phyloP scores from a whole-genome alignment of 1,140 invertebrate species.

The Camponotus pennsylvanicus region DNA sequence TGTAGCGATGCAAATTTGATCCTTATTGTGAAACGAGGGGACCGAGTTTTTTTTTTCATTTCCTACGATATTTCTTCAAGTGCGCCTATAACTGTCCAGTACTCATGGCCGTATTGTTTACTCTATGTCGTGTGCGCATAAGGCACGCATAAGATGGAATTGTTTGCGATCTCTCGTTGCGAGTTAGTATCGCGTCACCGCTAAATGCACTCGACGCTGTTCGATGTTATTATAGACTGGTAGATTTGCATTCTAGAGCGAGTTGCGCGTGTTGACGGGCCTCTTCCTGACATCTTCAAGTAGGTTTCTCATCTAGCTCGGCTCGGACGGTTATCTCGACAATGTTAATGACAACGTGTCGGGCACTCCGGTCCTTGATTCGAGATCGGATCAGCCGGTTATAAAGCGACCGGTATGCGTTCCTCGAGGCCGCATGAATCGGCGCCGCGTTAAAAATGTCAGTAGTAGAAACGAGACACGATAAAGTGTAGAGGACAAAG shows the following conservation, averaged over 20 bases:
- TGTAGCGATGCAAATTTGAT: slow-evolving; percentile 34
- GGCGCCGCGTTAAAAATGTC: slow-evolving; percentile 31
- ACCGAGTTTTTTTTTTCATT: slow-evolving; percentile 12
- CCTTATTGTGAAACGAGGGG: not conserved
- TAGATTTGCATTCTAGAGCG: slow-evolving; percentile 49
- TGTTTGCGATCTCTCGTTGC: slow-evolving; percentile 48
- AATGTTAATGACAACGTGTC: slow-evolving; percentile 44
- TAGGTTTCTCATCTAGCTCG: not conserved
- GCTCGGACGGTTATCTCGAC: slow-evolving; percentile 36
- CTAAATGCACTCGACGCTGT: slow-evolving; percentile 48
- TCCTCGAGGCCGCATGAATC: slow-evolving; percentile 25
- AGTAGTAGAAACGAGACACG: slow-evolving; percentile 1
- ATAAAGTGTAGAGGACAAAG: slow-evolving; percentile 25
- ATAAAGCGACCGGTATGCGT: not conserved
- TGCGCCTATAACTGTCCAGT: slow-evolving; percentile 37
- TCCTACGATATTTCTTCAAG: slow-evolving; percentile 48
- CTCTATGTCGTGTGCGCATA: slow-evolving; percentile 1
- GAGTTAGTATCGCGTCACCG: slow-evolving; percentile 39
- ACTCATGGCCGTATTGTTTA: slow-evolving; percentile 34
- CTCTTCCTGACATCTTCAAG: not conserved
- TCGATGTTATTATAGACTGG: slow-evolving; percentile 34
- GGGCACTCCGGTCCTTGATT: not conserved
- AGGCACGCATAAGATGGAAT: slow-evolving; percentile 4
- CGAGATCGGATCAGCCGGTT: slow-evolving; percentile 36
- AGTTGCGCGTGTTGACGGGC: not conserved